Evolutionary conservation across 1,140 invertebrate genomes (phyloP), one percentile per base, ranked within the genome.

Genomic region (Matsumurasca onukii): DNA sequence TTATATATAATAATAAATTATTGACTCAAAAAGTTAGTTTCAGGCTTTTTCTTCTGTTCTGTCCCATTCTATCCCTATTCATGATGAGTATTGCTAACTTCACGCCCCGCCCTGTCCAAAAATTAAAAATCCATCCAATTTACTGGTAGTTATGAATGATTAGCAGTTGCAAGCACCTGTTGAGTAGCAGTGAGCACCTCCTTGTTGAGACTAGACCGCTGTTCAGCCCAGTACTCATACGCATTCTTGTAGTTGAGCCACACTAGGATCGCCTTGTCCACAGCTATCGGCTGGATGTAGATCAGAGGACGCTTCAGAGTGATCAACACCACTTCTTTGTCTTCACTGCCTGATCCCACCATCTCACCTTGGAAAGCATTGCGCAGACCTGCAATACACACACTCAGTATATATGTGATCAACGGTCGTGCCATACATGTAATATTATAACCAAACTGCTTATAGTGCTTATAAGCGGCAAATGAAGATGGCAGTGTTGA

Each of bases 171-270:
- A 39, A 39, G 5, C 69, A 73, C 85, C 76, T 92, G 91, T 73
- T 92, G 90, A 13, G 91, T 92, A 9, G 94, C 91, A 57, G 88
- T 88, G 13, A 93, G 79, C 25, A 95, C 91, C 78, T 97, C 91
- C 71, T 91, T 92, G 75, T 93, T 95, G 1, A 96, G 81, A 76
- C 89, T 93, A 0, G 91, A 88, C 24, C 95, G 80, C 79, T 98
- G 97, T 77, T 98, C 96, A 72, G 95, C 97, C 96, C 97, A 99
- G 80, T 98, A 98, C 77, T 98, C 96, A 76, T 98, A 98, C 0
- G 97, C 96, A 81, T 98, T 98, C 80, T 98, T 98, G 77, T 98
- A 99, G 81, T 98, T 98, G 51, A 98, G 81, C 96, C 96, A 98
- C 9, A 98, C 95, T 0, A 98, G 84, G 69, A 99, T 97, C 29